Evolutionary conservation across 2,888 invertebrate genomes (phyloP).

Genomic region (Apomyelois bistriatella): DNA sequence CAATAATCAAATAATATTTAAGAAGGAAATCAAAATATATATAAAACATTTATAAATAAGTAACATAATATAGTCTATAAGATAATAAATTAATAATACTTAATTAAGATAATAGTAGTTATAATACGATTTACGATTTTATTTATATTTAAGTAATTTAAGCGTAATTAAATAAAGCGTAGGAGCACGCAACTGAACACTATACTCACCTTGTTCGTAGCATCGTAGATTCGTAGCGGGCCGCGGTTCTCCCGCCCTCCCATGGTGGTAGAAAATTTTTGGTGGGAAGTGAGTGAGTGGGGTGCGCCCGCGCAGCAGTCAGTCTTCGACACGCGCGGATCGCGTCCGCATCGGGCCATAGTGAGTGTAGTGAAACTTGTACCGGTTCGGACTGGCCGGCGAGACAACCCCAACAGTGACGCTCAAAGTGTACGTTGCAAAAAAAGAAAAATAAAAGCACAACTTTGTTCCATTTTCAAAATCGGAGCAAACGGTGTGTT

Average conservation of each 20-base stretch:
- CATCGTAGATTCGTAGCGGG: conserved; percentile 37
- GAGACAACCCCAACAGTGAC: conserved; percentile 43
- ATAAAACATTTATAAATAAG: too few species aligned
- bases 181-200: not conserved
- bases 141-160: too few species aligned
- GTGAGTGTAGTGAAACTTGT: conserved; percentile 46
- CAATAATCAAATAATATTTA: too few species aligned
- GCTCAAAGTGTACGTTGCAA: conserved; percentile 60
- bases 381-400: conserved; percentile 31
- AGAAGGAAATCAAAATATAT: too few species aligned
- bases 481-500: conserved; percentile 42
- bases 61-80: too few species aligned
- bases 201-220: not conserved
- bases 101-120: too few species aligned
- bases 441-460: conserved; percentile 36
- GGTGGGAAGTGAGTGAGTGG: conserved; percentile 77
- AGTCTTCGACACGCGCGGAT: conserved; percentile 60
- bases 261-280: conserved; percentile 74
- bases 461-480: conserved; percentile 35
- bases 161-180: too few species aligned
- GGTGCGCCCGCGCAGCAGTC: conserved; percentile 76
- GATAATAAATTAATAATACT: too few species aligned
- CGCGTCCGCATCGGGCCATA: conserved; percentile 54
- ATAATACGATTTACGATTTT: too few species aligned
- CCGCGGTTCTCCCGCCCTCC: conserved; percentile 53